Conservation (phyloP, 2,113 vertebrate genomes). For the Petrocephalus zakoni region DNA sequence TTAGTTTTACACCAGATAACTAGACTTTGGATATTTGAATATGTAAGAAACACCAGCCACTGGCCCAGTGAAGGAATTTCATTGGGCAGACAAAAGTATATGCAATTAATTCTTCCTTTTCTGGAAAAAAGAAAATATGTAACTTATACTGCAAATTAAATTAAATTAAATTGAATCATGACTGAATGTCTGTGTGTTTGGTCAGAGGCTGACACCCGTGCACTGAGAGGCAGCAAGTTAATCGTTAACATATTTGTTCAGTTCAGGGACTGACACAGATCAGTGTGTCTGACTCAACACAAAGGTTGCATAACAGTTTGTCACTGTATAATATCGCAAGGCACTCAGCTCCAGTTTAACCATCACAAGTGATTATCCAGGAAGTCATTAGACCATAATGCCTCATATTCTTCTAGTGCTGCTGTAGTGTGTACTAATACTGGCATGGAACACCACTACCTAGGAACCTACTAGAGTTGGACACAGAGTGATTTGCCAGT, state of each 20-base stretch:
- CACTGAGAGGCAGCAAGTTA: background rate
- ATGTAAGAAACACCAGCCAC: background rate
- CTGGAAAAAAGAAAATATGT: background rate
- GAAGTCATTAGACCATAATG: background rate
- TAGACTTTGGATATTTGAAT: background rate
- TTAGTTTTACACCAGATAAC: background rate
- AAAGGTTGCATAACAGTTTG: background rate
- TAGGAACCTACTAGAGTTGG: background rate
- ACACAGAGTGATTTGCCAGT: background rate
- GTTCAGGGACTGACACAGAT: background rate
- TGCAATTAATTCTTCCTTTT: background rate
- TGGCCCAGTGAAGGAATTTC: background rate
- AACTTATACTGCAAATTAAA: constrained; percentile 22
- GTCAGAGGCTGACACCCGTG: constrained; percentile 54
- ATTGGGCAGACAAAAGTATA: background rate
- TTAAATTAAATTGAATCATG: constrained; percentile 32
- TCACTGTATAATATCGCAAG: background rate
- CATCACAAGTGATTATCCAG: background rate
- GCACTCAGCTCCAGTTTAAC: background rate
- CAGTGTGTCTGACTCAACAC: background rate
- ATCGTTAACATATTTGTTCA: background rate
- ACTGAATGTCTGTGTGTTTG: constrained; percentile 68
- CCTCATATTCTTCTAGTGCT: background rate
- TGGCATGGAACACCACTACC: background rate
- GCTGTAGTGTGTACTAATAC: background rate